Base-by-base conservation (phyloP, 2,888 invertebrate species). In the Seira musarum region DNA sequence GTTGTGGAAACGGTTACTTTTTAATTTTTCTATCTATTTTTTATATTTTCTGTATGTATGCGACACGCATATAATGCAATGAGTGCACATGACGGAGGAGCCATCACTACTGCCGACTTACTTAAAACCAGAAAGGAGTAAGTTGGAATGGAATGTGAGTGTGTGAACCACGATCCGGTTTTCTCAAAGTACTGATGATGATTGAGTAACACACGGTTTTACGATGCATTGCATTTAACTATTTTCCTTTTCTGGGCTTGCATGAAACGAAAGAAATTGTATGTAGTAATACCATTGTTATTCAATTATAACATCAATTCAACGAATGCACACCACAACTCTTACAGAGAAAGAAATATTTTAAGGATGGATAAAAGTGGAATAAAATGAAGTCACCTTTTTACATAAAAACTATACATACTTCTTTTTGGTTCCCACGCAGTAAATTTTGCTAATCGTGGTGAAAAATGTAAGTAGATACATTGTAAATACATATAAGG, bases 321-420 rank as follows among this genome's bases (percentile, higher is more conserved):
- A 78, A 67, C 78, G 78, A 72, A 72, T 78, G 72, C 72, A 78
- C 68, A n/a, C n/a, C n/a, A n/a, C 78, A 25, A 78, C 66, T 78
- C 30, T 72, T 72, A 67, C 67, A 61, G 49, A 72, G 65, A 70
- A 77, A 78, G 67, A 72, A 24, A 49, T 5, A 30, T 5, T 30
- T 5, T 30, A 22, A 64, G 67, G 72, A 72, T 67, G 78, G 72
- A 78, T 78, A 63, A 72, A 63, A 66, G 46, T 60, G 46, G 22
- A 22, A 10, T 30, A 21, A 8, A 67, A 71, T 40, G 30, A 30
- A 30, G 30, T 30, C 30, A 8, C 30, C 30, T 30, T 30, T 30
- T 30, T 30, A 30, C 30, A 30, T 57, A 35, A 67, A 53, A 65
- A 30, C 30, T 30, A 66, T 17, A 60, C n/a, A 15, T 8, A 35